Evolutionary conservation across 92 coral and sea anemone species (phyloP), one percentile per base, ranked within the genome.

Genomic region (Palythoa grandiflora): DNA sequence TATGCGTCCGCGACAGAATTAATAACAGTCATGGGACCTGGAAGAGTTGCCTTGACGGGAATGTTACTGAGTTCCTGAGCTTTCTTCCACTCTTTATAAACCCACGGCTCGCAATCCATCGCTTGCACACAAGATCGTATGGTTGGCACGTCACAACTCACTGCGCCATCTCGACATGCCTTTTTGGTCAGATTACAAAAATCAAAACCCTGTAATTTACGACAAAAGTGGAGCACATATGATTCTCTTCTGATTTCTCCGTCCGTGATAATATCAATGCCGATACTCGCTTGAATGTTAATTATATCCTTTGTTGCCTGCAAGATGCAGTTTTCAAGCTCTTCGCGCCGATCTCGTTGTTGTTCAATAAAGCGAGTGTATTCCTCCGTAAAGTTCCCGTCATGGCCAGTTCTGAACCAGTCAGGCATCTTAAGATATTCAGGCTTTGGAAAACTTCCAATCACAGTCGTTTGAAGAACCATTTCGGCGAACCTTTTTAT

Each of bases 391-490:
- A 71, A 71, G 53, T 52, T 76, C 17, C 36, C 79, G 20, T 59
- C 87, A 14, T 86, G 87, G 38, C 87, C 71, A 8, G 77, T 77
- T 28, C 52, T 39, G 61, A 90, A 90, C 92, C 93, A 90, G 74
- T 90, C 90, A 4, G 90, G 80, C 9, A 73, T 72, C 68, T 54
- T 60, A 38, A 90, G 79, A 79, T 90, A 90, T 1, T 79, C 84
- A 50, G 93, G 93, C 66, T 90, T 90, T 68, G 83, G 90, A 68
- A 86, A 90, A 61, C 87, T 50, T n/a, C 93, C 93, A 52, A 90
- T 86, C 19, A 90, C 93, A 63, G 93, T 90, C 48, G 91, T 83
- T 68, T 77, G 75, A 57, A 89, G 87, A 17, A 79, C 77, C 91
- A 89, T 89, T 57, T 28, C 28, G 28, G 53, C 57, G 2, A 38